Evolutionary conservation across 2,888 invertebrate genomes (phyloP), one percentile per base, ranked within the genome.

Genomic region (Meandrusa payeni): DNA sequence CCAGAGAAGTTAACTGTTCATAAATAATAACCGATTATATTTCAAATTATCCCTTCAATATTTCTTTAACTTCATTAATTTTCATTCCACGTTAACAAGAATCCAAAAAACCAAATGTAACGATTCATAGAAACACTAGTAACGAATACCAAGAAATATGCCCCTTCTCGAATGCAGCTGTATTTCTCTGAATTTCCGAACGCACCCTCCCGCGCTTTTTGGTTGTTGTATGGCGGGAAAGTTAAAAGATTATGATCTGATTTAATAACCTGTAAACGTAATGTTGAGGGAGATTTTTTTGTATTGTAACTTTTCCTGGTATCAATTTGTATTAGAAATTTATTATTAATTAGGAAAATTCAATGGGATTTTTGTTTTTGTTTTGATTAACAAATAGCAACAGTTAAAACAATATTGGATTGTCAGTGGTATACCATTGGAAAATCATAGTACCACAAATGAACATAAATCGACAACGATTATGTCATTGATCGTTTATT

Each of bases 151-250:
- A 11, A 24, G 24, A 41, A 32, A 20, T 19, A 7, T 10, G 46
- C 26, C 42, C 46, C 41, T 19, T 9, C 17, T 9, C 6, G 17
- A 24, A n/a, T 36, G 39, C 34, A 57, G 55, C 52, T 50, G 55
- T 58, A 57, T 55, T 64, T 49, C 53, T 55, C 51, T 60, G 28
- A 48, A 43, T 52, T 57, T 53, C 41, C 42, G 47, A 59, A 55
- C 52, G 53, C 50, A 48, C 51, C 59, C 63, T 54, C 52, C 46
- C 49, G 52, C 52, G 51, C 47, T 50, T 52, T 54, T 48, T 45
- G 41, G n/a, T 41, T 40, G 20, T 24, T 13, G 4, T 15, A 19
- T 11, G 9, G 27, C 37, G 47, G 38, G 12, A 36, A 34, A 29
- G 17, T 29, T n/a, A 5, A 28, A 28, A 40, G 36, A 46, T 36